Conservation (phyloP, 2,797 vertebrate genomes). For the Scolopax bukidnonensis region DNA sequence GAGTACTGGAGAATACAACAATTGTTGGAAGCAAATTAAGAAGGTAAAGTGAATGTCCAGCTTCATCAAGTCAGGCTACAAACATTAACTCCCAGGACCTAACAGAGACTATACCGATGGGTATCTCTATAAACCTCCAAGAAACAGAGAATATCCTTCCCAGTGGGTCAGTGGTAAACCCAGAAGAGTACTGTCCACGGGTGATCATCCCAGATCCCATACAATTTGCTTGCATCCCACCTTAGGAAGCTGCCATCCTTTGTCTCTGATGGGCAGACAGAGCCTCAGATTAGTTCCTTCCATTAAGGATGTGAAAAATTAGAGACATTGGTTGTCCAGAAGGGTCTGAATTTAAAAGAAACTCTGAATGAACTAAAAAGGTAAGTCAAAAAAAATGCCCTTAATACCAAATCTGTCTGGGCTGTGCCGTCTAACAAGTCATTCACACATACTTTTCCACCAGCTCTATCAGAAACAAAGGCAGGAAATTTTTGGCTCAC, state of each 20-base stretch:
- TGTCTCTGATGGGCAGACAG: not conserved
- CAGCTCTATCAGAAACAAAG: not conserved
- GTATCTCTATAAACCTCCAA: not conserved
- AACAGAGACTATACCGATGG: not conserved
- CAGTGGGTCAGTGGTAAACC: not conserved
- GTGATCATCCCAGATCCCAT: fast-evolving
- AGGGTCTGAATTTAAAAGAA: not conserved
- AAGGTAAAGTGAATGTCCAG: not conserved
- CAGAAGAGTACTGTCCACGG: not conserved
- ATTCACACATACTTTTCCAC: not conserved
- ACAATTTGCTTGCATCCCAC: not conserved
- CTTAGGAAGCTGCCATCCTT: not conserved
- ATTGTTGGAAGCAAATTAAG: not conserved
- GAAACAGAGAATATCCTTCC: not conserved
- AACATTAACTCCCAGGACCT: not conserved
- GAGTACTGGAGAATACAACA: not conserved
- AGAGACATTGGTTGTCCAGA: not conserved
- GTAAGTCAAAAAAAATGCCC: not conserved
- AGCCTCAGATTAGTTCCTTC: not conserved
- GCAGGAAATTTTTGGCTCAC: not conserved
- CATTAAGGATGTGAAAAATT: not conserved
- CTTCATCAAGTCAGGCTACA: not conserved
- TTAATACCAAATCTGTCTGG: not conserved
- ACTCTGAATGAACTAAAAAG: not conserved
- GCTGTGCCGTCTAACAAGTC: not conserved